phyloP scores from a whole-genome alignment of 53 echinoderm and acorn worm genomes.

The Luidia sarsii region DNA sequence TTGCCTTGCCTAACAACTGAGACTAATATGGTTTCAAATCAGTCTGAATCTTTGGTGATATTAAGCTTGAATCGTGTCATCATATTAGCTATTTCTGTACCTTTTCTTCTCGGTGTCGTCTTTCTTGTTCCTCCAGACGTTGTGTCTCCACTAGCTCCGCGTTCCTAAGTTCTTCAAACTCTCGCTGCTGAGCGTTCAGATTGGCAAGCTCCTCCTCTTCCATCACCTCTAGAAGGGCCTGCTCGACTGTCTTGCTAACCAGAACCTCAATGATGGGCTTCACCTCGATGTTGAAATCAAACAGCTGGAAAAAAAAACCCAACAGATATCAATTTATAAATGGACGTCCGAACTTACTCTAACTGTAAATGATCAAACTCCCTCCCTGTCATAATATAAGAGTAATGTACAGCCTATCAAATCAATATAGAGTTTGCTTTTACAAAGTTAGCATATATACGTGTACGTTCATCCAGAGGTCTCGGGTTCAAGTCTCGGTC shows the following conservation, averaged over 20 bases:
- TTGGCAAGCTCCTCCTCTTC: slow-evolving; percentile 97
- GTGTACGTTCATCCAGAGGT: too few species aligned
- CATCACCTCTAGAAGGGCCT: slow-evolving; percentile 97
- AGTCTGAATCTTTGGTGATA: too few species aligned
- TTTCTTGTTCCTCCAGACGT: slow-evolving; percentile 96
- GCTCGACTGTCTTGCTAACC: slow-evolving; percentile 98
- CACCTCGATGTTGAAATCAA: slow-evolving; percentile 99
- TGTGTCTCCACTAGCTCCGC: slow-evolving; percentile 99
- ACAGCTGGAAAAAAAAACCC: slow-evolving; percentile 64
- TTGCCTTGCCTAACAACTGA: too few species aligned
- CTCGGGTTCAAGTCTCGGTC: too few species aligned
- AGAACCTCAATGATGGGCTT: slow-evolving; percentile 99
- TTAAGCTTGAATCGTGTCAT: neutral
- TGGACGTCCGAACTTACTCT: too few species aligned
- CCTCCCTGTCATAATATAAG: too few species aligned
- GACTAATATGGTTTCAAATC: too few species aligned
- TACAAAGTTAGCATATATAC: too few species aligned
- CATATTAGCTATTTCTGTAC: slow-evolving; percentile 25
- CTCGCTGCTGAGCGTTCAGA: slow-evolving; percentile 86
- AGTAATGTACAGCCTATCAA: slow-evolving; percentile 3
- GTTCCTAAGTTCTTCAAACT: slow-evolving; percentile 94
- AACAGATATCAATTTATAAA: neutral
- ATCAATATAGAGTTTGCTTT: too few species aligned
- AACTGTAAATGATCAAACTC: too few species aligned
- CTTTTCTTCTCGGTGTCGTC: slow-evolving; percentile 95